Base-by-base conservation (phyloP, 2,888 invertebrate genomes). In the Acheta domesticus region DNA sequence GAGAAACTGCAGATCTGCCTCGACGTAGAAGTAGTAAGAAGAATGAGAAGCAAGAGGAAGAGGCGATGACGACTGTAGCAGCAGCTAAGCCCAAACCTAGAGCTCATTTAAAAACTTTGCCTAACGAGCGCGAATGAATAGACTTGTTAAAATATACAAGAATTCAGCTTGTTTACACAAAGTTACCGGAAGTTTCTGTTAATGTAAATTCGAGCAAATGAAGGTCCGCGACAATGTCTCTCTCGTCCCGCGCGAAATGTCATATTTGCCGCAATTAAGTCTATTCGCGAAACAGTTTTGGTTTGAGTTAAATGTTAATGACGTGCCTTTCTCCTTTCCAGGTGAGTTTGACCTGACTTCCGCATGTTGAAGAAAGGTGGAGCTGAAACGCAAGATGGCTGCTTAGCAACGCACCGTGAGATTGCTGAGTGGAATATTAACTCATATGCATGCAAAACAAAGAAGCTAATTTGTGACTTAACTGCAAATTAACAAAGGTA, bases 61-160 rank as follows among this genome's bases (percentile, higher is more conserved):
- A 36, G 3, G 36, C 5, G 36, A 36, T 36, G 36, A 5, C 36
- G 36, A 0, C 36, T 36, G 36, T 5, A 36, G 36, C 36, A 36
- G 36, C 36, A 36, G 36, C 36, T 36, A 36, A 36, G 36, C 36
- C 5, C 36, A 36, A 36, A 62, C 62, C 0, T 14, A 62, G 16
- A 62, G 14, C 16, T 62, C 62, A 62, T 62, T 62, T 62, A 62
- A 62, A n/a, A 62, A 62, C 62, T 62, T 62, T 62, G 62, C 62
- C 3, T 62, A 62, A 62, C 62, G 16, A 62, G 62, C 62, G 14
- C 62, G 62, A 62, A 62, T 62, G 62, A 62, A n/a, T 12, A 14
- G n/a, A 3, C 62, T 62, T 62, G 16, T 62, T 62, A 14, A 62
- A 62, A 62, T 62, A 62, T 62, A 62, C 62, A 62, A 19, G 16